A percentile compares a stretch with the other conserved stretches of the same genome.
Conservation (phyloP, 2,888 invertebrate species). For the Chrysina gloriosa region DNA sequence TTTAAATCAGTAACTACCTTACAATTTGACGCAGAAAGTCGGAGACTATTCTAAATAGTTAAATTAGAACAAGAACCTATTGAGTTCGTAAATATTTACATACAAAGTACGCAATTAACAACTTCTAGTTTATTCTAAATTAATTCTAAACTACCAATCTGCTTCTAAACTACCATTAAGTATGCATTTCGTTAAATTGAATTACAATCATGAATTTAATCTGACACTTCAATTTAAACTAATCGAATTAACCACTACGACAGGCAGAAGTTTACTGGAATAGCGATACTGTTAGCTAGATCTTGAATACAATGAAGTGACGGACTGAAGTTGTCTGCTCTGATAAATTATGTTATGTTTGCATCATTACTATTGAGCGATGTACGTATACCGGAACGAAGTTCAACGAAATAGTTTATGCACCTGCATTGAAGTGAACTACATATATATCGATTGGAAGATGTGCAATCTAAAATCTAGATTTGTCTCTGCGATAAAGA, state of each 20-base stretch:
- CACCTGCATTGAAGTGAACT: not conserved
- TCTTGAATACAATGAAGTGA: not conserved
- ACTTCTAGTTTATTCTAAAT: not conserved
- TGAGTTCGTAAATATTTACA: too few relatives aligned
- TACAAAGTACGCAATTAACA: too few relatives aligned
- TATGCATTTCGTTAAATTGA: slow-evolving; percentile 2
- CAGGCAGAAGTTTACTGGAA: not conserved
- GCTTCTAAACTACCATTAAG: not conserved
- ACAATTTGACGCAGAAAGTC: too few relatives aligned
- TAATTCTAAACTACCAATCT: not conserved
- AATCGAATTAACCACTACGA: not conserved
- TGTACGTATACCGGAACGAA: too few relatives aligned
- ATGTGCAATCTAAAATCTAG: not conserved
- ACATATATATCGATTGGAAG: not conserved
- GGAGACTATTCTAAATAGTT: too few relatives aligned
- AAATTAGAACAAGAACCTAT: too few relatives aligned
- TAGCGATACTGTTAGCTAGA: not conserved
- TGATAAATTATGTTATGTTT: not conserved
- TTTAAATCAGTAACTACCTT: too few relatives aligned
- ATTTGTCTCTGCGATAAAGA: not conserved
- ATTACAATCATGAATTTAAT: slow-evolving; percentile 12
- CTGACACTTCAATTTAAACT: slow-evolving; percentile 10
- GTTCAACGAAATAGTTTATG: not conserved
- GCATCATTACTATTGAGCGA: not conserved
- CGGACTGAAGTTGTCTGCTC: not conserved